These are phyloP conservation scores for Felis chaus DNA, from an alignment of 2,113 vertebrate genomes.

Conservation along the genomic window DNA sequence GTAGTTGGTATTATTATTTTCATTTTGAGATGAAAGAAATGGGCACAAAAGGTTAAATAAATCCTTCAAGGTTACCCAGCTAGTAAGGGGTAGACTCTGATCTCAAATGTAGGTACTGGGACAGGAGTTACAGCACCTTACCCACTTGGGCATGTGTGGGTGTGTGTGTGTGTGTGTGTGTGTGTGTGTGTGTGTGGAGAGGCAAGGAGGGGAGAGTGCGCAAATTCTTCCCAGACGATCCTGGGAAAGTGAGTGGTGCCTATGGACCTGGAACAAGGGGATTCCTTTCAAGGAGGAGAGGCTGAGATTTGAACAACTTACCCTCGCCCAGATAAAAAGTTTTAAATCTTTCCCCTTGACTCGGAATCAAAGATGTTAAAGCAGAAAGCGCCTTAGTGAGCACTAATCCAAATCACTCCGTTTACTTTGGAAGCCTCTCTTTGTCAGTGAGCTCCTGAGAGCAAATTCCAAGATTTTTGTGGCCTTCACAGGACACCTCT, in stretches of 20 bases:
- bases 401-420: background rate
- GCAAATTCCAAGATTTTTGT: background rate
- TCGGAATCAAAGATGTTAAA: background rate
- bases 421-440: background rate
- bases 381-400: background rate
- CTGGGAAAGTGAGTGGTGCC: background rate
- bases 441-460: background rate
- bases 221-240: background rate
- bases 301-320: background rate
- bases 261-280: no score
- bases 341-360: background rate
- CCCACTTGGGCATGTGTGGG: no score
- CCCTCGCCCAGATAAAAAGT: background rate
- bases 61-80: background rate
- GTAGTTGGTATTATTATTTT: background rate
- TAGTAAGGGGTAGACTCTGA: background rate
- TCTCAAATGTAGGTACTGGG: background rate
- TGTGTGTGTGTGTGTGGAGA: background rate
- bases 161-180: accelerated
- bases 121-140: background rate
- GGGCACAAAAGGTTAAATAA: background rate
- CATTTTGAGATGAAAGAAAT: background rate
- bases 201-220: no score
- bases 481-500: background rate
- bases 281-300: background rate